Conservation (phyloP, 2,888 invertebrate genomes). For the Blastobasis lacticolella region DNA sequence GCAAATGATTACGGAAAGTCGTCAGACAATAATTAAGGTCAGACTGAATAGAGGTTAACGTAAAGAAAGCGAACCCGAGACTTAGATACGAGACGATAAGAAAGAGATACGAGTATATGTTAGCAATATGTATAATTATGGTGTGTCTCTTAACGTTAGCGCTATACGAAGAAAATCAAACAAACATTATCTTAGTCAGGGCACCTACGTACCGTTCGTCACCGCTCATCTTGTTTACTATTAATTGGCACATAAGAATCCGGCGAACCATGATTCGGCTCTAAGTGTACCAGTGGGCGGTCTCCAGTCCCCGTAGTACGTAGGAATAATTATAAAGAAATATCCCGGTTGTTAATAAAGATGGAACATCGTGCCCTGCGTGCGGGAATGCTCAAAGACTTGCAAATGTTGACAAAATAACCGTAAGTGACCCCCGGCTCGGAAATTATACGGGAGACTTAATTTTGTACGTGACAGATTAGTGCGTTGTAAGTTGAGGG, state of each 20-base stretch:
- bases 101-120: too few relatives aligned
- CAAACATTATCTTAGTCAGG: too few relatives aligned
- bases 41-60: neutral
- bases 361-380: constrained; percentile 47
- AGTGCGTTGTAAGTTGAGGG: constrained; percentile 1
- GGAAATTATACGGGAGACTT: constrained; percentile 33
- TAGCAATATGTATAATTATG: too few relatives aligned
- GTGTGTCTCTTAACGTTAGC: too few relatives aligned
- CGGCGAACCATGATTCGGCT: neutral
- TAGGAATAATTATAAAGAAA: constrained; percentile 12
- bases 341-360: constrained; percentile 46
- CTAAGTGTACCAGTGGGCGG: neutral
- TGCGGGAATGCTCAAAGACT: constrained; percentile 41
- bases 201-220: too few relatives aligned
- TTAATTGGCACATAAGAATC: too few relatives aligned
- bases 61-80: too few relatives aligned
- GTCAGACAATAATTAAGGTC: constrained; percentile 41
- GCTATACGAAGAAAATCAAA: too few relatives aligned
- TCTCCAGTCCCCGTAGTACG: neutral
- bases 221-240: too few relatives aligned
- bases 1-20: constrained; percentile 32
- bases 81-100: too few relatives aligned
- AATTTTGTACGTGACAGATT: constrained; percentile 45
- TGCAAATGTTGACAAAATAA: constrained; percentile 44
- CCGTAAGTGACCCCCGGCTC: constrained; percentile 26